Percentiles rank a stretch among this genome's conserved stretches.
phyloP scores from a whole-genome alignment of 2,113 vertebrate species.

The Astur gentilis region DNA sequence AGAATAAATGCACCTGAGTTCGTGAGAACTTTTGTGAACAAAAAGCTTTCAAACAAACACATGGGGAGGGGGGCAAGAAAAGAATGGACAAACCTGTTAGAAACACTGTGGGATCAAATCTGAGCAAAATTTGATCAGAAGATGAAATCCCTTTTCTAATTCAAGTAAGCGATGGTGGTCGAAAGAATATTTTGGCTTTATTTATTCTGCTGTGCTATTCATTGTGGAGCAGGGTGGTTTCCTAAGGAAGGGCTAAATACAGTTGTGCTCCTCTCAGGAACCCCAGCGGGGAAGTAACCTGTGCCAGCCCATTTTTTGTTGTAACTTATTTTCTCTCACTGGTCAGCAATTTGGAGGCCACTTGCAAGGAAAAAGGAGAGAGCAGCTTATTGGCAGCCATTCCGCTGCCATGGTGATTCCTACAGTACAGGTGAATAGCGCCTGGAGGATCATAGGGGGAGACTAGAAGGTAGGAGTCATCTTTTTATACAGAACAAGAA shows the following conservation, averaged over 20 bases:
- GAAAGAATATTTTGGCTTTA: neutral
- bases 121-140: neutral
- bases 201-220: neutral
- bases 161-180: neutral
- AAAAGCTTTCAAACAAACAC: neutral
- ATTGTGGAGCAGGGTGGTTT: neutral
- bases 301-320: neutral
- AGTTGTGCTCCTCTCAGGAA: neutral
- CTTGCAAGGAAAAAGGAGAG: neutral
- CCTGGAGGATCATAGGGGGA: neutral
- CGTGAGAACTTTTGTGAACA: neutral
- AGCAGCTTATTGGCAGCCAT: neutral
- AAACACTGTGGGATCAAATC: neutral
- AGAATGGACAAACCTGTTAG: neutral
- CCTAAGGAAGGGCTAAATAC: neutral
- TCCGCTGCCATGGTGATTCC: slow-evolving; percentile 24
- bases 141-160: neutral
- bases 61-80: neutral
- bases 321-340: slow-evolving; percentile 37
- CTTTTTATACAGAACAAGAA: neutral
- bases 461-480: neutral
- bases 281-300: neutral
- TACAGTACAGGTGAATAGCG: neutral
- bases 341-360: slow-evolving; percentile 37
- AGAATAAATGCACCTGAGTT: neutral